Conservation (phyloP, 2,888 invertebrate genomes). For the Drosophila engyochracea region DNA sequence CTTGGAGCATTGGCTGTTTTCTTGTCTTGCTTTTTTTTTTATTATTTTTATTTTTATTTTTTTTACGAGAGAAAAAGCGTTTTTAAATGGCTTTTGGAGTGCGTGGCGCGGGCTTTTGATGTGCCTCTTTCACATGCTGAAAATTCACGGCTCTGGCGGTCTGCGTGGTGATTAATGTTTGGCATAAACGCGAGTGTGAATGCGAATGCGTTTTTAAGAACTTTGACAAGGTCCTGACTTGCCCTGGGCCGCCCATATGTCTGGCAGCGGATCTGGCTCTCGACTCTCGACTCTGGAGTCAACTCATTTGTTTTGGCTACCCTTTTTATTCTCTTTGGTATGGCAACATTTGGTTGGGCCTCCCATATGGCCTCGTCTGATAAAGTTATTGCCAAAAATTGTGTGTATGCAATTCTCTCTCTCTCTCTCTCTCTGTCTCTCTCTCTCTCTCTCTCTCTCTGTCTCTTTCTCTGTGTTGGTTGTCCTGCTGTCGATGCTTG, state of each 20-base stretch:
- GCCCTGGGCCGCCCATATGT: constrained; percentile 62
- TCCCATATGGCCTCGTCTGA: constrained; percentile 84
- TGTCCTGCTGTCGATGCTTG: constrained; percentile 75
- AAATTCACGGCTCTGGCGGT: constrained; percentile 76
- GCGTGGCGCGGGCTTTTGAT: constrained; percentile 81
- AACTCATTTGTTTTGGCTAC: constrained; percentile 63
- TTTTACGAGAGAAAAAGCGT: constrained; percentile 73
- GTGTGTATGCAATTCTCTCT: background rate
- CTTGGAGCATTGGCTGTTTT: constrained; percentile 4
- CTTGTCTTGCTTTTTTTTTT: background rate
- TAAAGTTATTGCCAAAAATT: constrained; percentile 85
- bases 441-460: constrained; percentile 10
- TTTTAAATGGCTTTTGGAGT: constrained; percentile 82
- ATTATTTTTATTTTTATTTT: constrained; percentile 1
- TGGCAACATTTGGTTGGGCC: constrained; percentile 79
- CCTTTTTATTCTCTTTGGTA: constrained; percentile 39
- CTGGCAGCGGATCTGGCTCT: constrained; percentile 35
- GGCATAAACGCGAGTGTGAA: constrained; percentile 74
- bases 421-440: background rate
- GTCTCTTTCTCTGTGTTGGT: constrained; percentile 10
- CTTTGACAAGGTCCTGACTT: constrained; percentile 82
- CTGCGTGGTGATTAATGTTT: constrained; percentile 81
- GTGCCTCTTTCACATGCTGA: constrained; percentile 74
- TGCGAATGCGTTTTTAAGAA: constrained; percentile 71
- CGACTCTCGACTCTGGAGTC: background rate